phyloP scores from a whole-genome alignment of 2,888 invertebrate genomes.

The Nemoura dubitans region DNA sequence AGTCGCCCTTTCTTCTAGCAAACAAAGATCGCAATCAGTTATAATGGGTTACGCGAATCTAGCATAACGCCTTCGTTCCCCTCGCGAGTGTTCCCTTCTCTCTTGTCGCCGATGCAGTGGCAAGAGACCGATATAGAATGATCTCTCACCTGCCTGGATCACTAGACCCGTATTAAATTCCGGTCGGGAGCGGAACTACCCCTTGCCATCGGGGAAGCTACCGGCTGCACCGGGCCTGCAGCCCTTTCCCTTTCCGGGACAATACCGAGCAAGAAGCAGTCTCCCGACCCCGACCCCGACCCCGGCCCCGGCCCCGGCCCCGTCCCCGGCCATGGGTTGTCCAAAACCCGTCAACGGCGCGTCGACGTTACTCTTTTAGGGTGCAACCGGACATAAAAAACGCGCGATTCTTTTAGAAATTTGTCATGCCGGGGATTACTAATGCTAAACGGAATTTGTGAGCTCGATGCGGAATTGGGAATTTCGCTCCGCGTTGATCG shows the following conservation, averaged over 20 bases:
- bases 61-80: slow-evolving; percentile 24
- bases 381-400: slow-evolving; percentile 8
- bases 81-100: neutral
- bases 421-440: neutral
- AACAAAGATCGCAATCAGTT: slow-evolving; percentile 42
- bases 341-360: slow-evolving; percentile 3
- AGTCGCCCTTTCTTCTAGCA: slow-evolving; percentile 17
- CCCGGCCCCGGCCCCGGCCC: neutral
- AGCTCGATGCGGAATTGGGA: too few relatives aligned
- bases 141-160: slow-evolving; percentile 12
- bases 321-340: neutral
- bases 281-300: slow-evolving; percentile 5
- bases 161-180: slow-evolving; percentile 39
- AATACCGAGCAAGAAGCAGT: neutral
- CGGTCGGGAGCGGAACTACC: slow-evolving; percentile 27
- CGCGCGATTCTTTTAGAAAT: slow-evolving; percentile 3
- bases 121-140: neutral
- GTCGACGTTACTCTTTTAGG: slow-evolving; percentile 12
- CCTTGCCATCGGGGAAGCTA: slow-evolving; percentile 28
- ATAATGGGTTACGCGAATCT: slow-evolving; percentile 41
- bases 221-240: slow-evolving; percentile 20
- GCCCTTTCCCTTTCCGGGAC: neutral
- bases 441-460: neutral
- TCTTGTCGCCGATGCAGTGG: neutral
- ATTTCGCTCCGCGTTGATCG: too few relatives aligned